Evolutionary conservation across 2,888 invertebrate genomes (phyloP), one percentile per base, ranked within the genome.

Genomic region (Myathropa florea): DNA sequence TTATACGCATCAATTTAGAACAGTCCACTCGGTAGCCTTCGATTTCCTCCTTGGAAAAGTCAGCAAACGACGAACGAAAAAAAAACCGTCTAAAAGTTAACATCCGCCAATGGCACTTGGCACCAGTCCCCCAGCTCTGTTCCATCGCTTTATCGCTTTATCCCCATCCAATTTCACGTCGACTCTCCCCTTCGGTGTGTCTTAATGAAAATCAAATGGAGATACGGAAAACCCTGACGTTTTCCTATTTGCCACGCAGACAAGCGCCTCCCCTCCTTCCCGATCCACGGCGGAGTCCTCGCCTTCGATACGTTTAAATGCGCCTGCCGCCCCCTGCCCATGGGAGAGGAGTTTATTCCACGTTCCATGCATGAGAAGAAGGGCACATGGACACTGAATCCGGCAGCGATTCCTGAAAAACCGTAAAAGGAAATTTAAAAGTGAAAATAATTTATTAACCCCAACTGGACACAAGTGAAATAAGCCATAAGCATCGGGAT

Each of bases 361-460:
- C 28, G 60, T 70, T 30, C 68, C 18, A 53, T 70, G 26, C 33
- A 36, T 65, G 63, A 30, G 46, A 64, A 70, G 33, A 64, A 57
- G 55, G 67, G 80, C 73, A 75, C 24, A 68, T 75, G 30, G 18
- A 61, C 26, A 24, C 53, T 23, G 9, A 33, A 63, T 18, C 18
- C 24, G 3, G 23, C 0, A 33, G 18, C 39, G 24, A 36, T 65
- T 28, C 21, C 46, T 39, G 60, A 80, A 33, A 76, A 68, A 67
- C 81, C 77, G 60, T 61, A 68, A 81, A 73, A 64, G 68, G 73
- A 77, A 77, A 75, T 64, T 82, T 78, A 81, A 85, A 85, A 85
- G 85, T 85, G 85, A 85, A 85, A 85, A 85, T 85, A 85, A 85
- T 85, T 85, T 85, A 85, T 85, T 85, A 85, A 85, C 77, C 81